These are phyloP conservation scores for Mythimna ferrago DNA, from an alignment of 2,888 invertebrate species.

Conservation along the genomic window DNA sequence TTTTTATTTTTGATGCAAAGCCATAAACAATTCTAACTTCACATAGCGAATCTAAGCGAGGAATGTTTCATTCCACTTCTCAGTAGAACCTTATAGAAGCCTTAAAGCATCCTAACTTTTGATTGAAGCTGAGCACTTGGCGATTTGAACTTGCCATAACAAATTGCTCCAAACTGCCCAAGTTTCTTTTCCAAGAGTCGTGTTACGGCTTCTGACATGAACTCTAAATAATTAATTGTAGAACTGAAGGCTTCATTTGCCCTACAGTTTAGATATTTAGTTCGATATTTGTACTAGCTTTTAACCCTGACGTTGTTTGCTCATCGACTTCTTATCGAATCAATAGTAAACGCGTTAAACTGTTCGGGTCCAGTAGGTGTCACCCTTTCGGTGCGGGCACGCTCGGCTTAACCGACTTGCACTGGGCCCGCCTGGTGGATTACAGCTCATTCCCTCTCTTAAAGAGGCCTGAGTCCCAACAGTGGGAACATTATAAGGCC, in stretches of 20 bases:
- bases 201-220: conserved; percentile 12
- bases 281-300: background rate
- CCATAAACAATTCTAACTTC: background rate
- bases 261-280: background rate
- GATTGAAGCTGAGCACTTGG: conserved; percentile 43
- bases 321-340: too few species aligned
- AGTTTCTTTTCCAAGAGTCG: conserved; percentile 37
- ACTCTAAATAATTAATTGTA: conserved; percentile 28
- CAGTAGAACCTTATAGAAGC: conserved; percentile 9
- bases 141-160: conserved; percentile 42
- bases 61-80: background rate
- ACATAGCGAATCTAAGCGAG: background rate
- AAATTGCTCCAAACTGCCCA: conserved; percentile 27
- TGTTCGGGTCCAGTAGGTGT: too few species aligned
- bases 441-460: too few species aligned
- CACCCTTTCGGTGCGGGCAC: too few species aligned
- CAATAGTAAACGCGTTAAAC: too few species aligned
- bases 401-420: too few species aligned
- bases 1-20: background rate
- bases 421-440: too few species aligned
- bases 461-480: too few species aligned
- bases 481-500: too few species aligned
- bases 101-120: conserved; percentile 29
- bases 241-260: conserved; percentile 19
- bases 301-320: too few species aligned